These are phyloP conservation scores for Xestia rhomboidea DNA, from an alignment of 2,888 invertebrate genomes.

Conservation along the genomic window DNA sequence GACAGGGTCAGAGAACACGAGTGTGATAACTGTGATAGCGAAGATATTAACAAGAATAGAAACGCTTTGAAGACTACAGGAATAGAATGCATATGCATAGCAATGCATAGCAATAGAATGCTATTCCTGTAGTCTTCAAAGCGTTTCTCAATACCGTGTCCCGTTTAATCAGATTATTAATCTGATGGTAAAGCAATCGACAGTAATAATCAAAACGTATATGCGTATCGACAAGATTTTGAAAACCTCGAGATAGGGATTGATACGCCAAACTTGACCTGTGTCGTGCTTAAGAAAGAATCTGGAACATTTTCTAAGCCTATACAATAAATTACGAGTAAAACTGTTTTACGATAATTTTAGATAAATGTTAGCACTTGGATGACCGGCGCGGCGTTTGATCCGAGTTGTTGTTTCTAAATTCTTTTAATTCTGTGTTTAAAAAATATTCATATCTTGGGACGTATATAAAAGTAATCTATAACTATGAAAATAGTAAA, in stretches of 20 bases:
- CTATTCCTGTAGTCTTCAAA: no score
- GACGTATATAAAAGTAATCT: background rate
- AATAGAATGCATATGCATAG: background rate
- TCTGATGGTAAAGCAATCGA: background rate
- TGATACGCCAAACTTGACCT: background rate
- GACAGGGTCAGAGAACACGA: conserved; percentile 22
- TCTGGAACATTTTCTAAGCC: background rate
- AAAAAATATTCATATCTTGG: background rate
- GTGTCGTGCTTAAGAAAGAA: background rate
- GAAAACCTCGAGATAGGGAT: background rate
- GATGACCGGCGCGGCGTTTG: no score
- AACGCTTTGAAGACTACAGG: background rate
- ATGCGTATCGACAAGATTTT: no score
- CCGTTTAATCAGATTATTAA: no score
- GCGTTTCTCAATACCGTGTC: no score
- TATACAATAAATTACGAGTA: conserved; percentile 5
- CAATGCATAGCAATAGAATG: no score
- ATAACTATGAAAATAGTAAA: background rate
- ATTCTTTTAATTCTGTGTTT: background rate
- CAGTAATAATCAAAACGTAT: background rate
- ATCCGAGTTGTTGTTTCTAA: background rate
- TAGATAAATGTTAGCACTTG: background rate
- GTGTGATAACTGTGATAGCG: conserved; percentile 17
- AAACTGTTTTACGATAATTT: background rate
- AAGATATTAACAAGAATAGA: conserved; percentile 15